phyloP scores from a whole-genome alignment of 2,797 vertebrate species.

The Myoxocephalus aenaeus region DNA sequence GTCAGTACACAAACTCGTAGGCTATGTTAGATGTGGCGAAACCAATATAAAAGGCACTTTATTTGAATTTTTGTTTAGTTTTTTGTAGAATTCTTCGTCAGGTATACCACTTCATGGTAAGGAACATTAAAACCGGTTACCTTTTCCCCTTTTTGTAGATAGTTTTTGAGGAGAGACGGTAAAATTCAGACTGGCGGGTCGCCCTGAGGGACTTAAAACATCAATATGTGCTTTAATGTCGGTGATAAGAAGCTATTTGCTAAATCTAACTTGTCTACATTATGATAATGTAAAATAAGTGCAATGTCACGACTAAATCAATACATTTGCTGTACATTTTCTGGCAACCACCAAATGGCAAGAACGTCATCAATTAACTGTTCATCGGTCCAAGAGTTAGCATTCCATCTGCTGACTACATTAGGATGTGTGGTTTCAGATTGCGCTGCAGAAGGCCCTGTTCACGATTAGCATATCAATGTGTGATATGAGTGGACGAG shows the following conservation, averaged over 20 bases:
- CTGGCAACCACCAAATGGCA: too few relatives aligned
- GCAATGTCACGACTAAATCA: background rate
- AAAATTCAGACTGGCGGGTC: background rate
- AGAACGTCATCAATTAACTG: too few relatives aligned
- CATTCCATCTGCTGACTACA: background rate
- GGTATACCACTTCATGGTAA: background rate
- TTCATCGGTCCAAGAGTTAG: background rate
- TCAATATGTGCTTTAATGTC: background rate
- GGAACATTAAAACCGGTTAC: background rate
- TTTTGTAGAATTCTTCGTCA: background rate
- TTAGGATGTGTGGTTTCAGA: background rate
- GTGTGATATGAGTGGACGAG: too few relatives aligned
- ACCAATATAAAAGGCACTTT: background rate
- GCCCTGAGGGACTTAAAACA: background rate
- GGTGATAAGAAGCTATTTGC: background rate
- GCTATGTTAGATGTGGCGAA: constrained; percentile 8
- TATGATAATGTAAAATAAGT: background rate
- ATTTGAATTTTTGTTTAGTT: constrained; percentile 5
- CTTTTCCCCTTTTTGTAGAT: background rate
- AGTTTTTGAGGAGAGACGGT: background rate
- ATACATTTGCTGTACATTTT: background rate
- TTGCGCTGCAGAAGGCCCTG: too few relatives aligned
- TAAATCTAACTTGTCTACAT: background rate
- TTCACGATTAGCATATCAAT: too few relatives aligned
- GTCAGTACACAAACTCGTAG: background rate